Percentiles rank a stretch among this genome's conserved stretches.
Evolutionary conservation across 2,888 invertebrate genomes (phyloP).

Genomic region (Apotomis turbidana): DNA sequence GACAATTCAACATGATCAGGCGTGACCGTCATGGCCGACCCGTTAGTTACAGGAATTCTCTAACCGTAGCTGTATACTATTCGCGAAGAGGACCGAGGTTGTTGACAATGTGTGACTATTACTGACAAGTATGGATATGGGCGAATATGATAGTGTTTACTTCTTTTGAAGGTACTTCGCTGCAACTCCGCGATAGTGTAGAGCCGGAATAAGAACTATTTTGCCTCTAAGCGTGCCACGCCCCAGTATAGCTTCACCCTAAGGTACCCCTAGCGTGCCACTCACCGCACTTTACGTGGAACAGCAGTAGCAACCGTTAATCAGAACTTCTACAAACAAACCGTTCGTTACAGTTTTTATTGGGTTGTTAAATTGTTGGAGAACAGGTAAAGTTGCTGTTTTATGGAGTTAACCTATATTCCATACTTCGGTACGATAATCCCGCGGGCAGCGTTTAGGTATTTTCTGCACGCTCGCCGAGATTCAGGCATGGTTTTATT

Average conservation of each 20-base stretch:
- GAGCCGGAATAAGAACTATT: too few species aligned
- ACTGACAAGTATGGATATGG: too few species aligned
- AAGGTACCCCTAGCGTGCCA: not conserved
- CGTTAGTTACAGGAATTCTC: too few species aligned
- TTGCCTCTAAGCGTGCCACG: too few species aligned
- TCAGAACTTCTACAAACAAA: not conserved
- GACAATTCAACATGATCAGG: too few species aligned
- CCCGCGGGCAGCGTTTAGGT: not conserved
- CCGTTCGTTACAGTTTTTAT: slow-evolving; percentile 20
- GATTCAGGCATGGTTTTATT: not conserved
- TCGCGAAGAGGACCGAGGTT: too few species aligned
- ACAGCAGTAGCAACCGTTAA: not conserved
- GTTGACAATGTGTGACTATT: too few species aligned
- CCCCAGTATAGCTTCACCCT: not conserved
- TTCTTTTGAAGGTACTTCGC: too few species aligned
- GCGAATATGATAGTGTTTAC: too few species aligned
- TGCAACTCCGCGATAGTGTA: too few species aligned
- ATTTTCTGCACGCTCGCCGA: not conserved
- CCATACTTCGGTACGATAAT: not conserved
- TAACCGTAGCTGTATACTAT: too few species aligned
- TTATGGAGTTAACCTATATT: slow-evolving; percentile 24
- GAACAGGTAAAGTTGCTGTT: slow-evolving; percentile 7
- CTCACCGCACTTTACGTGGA: not conserved
- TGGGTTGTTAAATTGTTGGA: slow-evolving; percentile 12
- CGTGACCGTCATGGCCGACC: too few species aligned